Evolutionary conservation across 2,113 vertebrate genomes (phyloP).

Genomic region (Anthoscopus minutus): DNA sequence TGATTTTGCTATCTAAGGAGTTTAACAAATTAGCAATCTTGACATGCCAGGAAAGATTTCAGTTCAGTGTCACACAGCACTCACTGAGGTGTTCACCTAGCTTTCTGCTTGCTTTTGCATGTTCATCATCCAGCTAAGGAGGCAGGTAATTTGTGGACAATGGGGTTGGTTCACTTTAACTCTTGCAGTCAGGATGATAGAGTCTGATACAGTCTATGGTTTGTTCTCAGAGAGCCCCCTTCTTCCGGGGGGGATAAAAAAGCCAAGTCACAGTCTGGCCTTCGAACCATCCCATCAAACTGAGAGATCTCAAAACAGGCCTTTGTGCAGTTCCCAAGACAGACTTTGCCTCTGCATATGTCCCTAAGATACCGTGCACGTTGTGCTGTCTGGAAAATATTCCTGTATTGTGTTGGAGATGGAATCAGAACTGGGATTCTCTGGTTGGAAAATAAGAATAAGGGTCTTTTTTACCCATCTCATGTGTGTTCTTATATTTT

Average conservation of each 20-base stretch:
- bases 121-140: background rate
- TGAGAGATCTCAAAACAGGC: background rate
- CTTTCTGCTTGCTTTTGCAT: background rate
- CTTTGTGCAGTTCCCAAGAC: background rate
- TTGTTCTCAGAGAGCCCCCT: background rate
- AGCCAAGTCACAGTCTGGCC: background rate
- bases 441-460: background rate
- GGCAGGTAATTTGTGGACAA: background rate
- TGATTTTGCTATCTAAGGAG: background rate
- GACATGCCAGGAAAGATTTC: background rate
- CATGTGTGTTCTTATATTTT: background rate
- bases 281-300: background rate
- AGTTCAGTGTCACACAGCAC: background rate
- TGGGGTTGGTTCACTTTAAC: background rate
- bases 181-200: background rate
- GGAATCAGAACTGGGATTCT: background rate
- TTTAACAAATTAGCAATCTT: background rate
- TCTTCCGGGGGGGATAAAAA: background rate
- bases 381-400: background rate
- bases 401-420: background rate
- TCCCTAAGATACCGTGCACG: accelerated
- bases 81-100: background rate
- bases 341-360: background rate
- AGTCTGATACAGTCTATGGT: accelerated
- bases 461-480: background rate